These are phyloP conservation scores for Margaritifera margaritifera DNA, from an alignment of 2,888 invertebrate species.

Conservation along the genomic window DNA sequence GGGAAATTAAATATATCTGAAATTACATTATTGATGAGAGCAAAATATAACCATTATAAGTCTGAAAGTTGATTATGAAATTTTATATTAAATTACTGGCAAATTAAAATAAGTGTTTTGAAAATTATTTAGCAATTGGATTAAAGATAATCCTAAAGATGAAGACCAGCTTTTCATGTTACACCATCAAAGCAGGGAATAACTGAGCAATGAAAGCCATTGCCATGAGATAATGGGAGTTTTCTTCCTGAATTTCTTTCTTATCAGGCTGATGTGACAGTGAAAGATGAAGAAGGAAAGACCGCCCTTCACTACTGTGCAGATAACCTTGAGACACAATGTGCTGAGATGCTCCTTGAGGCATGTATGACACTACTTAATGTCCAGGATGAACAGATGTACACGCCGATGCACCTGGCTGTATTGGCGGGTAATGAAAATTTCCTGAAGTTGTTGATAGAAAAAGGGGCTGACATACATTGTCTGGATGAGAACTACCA, in stretches of 20 bases:
- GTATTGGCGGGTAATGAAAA: constrained; percentile 76
- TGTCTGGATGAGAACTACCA: constrained; percentile 95
- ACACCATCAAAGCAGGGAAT: too few relatives aligned
- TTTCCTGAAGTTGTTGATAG: constrained; percentile 84
- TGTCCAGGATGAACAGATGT: constrained; percentile 84
- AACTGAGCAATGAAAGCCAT: too few relatives aligned
- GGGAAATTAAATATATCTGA: too few relatives aligned
- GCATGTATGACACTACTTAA: constrained; percentile 81
- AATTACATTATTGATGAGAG: too few relatives aligned
- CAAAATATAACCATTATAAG: too few relatives aligned
- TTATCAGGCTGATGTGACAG: constrained; percentile 46
- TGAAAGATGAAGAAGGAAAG: constrained; percentile 60
- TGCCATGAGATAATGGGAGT: too few relatives aligned
- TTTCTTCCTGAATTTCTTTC: neutral
- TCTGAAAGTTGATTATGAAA: too few relatives aligned
- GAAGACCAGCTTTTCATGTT: too few relatives aligned
- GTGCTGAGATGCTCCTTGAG: constrained; percentile 81
- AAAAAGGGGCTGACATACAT: constrained; percentile 91
- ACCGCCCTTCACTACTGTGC: constrained; percentile 96
- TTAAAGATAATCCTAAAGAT: too few relatives aligned
- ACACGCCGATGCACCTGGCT: constrained; percentile 94
- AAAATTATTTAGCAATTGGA: too few relatives aligned
- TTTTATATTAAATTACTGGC: too few relatives aligned
- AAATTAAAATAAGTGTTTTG: too few relatives aligned
- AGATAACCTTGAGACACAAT: constrained; percentile 79